Percentiles rank a stretch among this genome's conserved stretches.
phyloP scores from a whole-genome alignment of 2,113 vertebrate species.

The Progne subis region DNA sequence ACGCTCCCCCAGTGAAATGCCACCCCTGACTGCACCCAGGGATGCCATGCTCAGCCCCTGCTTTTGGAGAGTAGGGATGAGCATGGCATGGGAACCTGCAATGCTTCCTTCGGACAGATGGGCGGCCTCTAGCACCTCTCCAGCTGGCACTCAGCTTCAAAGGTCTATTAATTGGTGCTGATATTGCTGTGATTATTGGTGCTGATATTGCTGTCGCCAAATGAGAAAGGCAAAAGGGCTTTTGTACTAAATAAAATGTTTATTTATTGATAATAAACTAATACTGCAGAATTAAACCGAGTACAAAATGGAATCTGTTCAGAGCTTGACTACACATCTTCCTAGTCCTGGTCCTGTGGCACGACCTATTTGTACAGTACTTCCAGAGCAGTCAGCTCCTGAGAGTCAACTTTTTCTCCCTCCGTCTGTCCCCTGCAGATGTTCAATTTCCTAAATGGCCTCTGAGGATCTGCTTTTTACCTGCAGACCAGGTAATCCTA shows the following conservation, averaged over 20 bases:
- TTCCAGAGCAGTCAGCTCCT: neutral
- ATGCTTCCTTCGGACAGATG: neutral
- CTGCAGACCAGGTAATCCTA: neutral
- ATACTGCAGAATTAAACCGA: neutral
- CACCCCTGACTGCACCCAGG: fast-evolving
- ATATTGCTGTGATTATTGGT: neutral
- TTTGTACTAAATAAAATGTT: neutral
- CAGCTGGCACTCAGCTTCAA: neutral
- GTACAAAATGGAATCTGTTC: neutral
- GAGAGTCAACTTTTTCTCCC: neutral
- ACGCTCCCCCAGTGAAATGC: fast-evolving
- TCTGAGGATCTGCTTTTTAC: neutral
- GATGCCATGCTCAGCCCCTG: fast-evolving
- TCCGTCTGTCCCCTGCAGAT: neutral
- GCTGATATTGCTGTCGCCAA: neutral
- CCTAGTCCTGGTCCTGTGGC: neutral
- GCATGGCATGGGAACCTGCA: fast-evolving
- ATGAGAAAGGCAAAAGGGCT: neutral
- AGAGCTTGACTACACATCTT: neutral
- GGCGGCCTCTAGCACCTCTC: neutral
- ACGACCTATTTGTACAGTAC: neutral
- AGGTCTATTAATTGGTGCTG: neutral
- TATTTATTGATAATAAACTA: neutral
- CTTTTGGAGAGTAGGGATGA: fast-evolving
- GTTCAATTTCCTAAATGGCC: neutral